These are phyloP conservation scores for Drosophila aff. DNA, from an alignment of 1,140 invertebrate genomes.

Conservation along the genomic window DNA sequence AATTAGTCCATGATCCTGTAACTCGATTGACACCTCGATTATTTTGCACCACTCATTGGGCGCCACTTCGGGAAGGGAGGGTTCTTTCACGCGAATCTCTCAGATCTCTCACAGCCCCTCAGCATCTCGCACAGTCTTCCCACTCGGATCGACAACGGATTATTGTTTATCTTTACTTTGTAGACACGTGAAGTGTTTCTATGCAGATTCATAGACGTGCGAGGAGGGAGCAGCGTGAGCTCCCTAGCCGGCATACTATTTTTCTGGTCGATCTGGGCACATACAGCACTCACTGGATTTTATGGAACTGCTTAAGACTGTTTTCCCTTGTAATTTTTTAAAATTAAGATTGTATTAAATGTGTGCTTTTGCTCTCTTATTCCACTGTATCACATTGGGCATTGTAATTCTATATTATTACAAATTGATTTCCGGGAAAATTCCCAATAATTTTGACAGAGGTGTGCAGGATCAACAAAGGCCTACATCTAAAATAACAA, in stretches of 20 bases:
- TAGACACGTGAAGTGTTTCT: slow-evolving; percentile 33
- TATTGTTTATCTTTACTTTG: slow-evolving; percentile 40
- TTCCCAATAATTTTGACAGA: background rate
- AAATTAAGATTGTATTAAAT: background rate
- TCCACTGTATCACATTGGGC: background rate
- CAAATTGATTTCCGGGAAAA: background rate
- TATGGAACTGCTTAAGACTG: background rate
- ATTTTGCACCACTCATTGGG: background rate
- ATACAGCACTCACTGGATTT: background rate
- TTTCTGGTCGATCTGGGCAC: background rate
- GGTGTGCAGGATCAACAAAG: slow-evolving; percentile 1
- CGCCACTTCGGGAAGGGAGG: background rate
- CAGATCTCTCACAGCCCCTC: background rate
- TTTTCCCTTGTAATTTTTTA: background rate
- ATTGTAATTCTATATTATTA: background rate
- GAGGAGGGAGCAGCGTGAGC: background rate
- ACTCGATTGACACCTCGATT: background rate
- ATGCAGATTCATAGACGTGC: slow-evolving; percentile 7
- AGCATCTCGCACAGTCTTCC: background rate
- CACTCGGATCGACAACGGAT: slow-evolving; percentile 1
- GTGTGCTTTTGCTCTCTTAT: background rate
- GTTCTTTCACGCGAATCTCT: background rate
- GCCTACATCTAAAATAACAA: background rate
- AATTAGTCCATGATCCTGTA: no score
- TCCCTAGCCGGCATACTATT: background rate